Evolutionary conservation across 2,113 vertebrate species (phyloP).

Genomic region (Cyprinus carpio): DNA sequence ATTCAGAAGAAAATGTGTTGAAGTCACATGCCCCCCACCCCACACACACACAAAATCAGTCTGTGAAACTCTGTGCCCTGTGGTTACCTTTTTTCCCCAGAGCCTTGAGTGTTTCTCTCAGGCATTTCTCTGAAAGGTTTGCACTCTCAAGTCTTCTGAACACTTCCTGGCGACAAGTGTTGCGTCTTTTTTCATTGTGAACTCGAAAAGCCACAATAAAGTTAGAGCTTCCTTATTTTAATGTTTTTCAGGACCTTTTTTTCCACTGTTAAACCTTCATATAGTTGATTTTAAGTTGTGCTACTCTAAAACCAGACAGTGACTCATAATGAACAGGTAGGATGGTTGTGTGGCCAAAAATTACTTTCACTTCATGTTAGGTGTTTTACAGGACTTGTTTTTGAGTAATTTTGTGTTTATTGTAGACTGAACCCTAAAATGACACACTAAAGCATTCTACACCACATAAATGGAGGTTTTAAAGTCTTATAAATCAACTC

Average conservation of each 20-base stretch:
- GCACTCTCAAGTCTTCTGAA: not conserved
- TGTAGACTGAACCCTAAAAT: not conserved
- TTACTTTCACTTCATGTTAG: not conserved
- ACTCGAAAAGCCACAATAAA: not conserved
- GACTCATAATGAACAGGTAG: not conserved
- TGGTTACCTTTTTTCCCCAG: not conserved
- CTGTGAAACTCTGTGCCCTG: not conserved
- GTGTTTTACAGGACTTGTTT: not conserved
- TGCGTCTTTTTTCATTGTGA: not conserved
- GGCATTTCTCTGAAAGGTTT: not conserved
- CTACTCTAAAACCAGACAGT: not conserved
- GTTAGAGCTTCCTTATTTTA: not conserved
- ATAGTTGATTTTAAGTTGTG: not conserved
- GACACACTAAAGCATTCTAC: not conserved
- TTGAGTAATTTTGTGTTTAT: not conserved
- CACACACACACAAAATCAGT: no score
- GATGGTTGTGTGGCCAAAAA: not conserved
- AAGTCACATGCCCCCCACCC: not conserved
- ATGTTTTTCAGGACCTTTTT: not conserved
- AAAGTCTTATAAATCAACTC: not conserved
- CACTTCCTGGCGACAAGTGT: slow-evolving; percentile 1
- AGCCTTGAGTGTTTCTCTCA: not conserved
- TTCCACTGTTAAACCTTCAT: not conserved
- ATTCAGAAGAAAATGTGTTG: not conserved
- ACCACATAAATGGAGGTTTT: not conserved